phyloP scores from a whole-genome alignment of 2,888 invertebrate genomes.

The Stenchaetothrips biformis region DNA sequence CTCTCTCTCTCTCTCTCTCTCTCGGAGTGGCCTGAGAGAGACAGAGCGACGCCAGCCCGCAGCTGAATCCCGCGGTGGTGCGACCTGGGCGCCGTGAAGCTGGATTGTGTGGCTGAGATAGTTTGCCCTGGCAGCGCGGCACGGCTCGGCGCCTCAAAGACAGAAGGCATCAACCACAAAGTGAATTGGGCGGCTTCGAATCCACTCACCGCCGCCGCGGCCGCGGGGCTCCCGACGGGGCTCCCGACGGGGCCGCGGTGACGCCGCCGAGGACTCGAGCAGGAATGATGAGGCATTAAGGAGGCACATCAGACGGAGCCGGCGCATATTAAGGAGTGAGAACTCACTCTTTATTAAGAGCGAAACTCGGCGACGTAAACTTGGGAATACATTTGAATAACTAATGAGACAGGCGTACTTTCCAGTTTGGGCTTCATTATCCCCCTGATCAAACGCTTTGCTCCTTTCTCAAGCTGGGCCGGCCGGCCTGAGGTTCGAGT shows the following conservation, averaged over 20 bases:
- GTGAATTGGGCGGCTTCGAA: not conserved
- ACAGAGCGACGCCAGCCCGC: no score
- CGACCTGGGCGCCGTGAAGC: no score
- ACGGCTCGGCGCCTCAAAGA: not conserved
- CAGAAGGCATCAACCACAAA: not conserved
- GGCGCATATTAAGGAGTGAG: conserved; percentile 18
- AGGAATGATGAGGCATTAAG: conserved; percentile 20
- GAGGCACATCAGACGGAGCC: conserved; percentile 9
- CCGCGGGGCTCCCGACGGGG: no score
- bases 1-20: not conserved
- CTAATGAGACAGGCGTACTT: not conserved
- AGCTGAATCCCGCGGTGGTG: no score
- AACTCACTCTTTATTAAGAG: conserved; percentile 23
- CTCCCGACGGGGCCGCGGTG: not conserved
- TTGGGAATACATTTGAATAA: conserved; percentile 24
- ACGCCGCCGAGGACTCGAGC: not conserved
- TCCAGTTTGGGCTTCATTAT: conserved; percentile 1
- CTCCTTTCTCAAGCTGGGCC: not conserved
- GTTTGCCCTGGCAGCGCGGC: not conserved
- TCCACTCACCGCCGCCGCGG: no score
- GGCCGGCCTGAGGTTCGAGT: not conserved
- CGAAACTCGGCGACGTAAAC: conserved; percentile 5
- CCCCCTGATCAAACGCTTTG: conserved; percentile 4
- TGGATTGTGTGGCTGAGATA: not conserved
- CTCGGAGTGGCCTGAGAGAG: no score